Evolutionary conservation across 2,113 vertebrate species (phyloP).

Genomic region (Microcebus griseorufus): DNA sequence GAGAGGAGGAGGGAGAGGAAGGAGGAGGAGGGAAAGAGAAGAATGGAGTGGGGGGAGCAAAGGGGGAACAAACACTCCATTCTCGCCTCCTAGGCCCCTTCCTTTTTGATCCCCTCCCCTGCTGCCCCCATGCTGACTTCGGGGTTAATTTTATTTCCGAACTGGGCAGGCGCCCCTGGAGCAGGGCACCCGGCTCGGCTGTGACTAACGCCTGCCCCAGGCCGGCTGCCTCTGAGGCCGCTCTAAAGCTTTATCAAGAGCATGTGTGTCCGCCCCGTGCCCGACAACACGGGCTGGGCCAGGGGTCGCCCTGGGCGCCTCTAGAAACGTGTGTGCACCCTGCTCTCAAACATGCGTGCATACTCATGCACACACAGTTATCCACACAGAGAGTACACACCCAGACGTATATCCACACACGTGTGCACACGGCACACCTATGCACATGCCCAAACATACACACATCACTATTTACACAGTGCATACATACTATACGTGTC

Average conservation of each 20-base stretch:
- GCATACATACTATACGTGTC: accelerated
- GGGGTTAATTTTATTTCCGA: slow-evolving; percentile 81
- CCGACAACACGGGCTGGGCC: slow-evolving; percentile 85
- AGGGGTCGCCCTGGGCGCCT: slow-evolving; percentile 83
- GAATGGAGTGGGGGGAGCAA: neutral
- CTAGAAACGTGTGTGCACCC: neutral
- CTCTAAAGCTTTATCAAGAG: slow-evolving; percentile 94
- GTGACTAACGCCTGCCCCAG: slow-evolving; percentile 90
- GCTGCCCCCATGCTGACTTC: slow-evolving; percentile 16
- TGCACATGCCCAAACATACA: accelerated
- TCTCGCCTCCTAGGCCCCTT: slow-evolving; percentile 65
- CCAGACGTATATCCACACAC: neutral
- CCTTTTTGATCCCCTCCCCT: slow-evolving; percentile 63
- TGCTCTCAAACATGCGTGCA: accelerated
- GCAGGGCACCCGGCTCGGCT: slow-evolving; percentile 80
- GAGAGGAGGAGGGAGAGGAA: too few relatives aligned
- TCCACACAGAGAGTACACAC: neutral
- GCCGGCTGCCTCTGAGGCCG: slow-evolving; percentile 80
- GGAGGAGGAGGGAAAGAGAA: neutral
- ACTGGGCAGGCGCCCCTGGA: slow-evolving; percentile 45
- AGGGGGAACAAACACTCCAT: slow-evolving; percentile 73
- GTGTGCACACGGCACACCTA: neutral
- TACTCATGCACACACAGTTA: too few relatives aligned
- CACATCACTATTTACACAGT: accelerated
- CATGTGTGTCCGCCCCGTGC: slow-evolving; percentile 90